Evolutionary conservation across 1,140 invertebrate species (phyloP).

Genomic region (Micrasema minimum): DNA sequence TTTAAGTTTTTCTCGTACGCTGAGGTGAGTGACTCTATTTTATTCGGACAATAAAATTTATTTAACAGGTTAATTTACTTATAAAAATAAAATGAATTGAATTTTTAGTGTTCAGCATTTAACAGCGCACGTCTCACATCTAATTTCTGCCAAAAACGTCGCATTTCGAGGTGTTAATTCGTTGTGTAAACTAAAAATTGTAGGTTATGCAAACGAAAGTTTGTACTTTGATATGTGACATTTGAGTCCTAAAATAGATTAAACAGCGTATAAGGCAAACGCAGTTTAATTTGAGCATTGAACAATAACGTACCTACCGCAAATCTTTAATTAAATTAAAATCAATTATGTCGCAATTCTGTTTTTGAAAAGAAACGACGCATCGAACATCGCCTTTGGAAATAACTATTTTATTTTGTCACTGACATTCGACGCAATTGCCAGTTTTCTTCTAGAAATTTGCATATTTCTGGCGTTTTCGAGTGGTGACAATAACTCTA

Average conservation of each 20-base stretch:
- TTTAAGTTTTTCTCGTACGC: slow-evolving; percentile 9
- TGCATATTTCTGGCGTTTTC: too few species aligned
- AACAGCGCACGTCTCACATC: background rate
- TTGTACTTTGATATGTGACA: slow-evolving; percentile 9
- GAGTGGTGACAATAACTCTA: too few species aligned
- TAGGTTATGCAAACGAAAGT: slow-evolving; percentile 11
- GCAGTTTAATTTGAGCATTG: too few species aligned
- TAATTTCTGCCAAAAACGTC: background rate
- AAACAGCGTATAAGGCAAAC: background rate
- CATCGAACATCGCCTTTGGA: background rate
- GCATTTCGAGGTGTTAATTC: background rate
- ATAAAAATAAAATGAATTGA: too few species aligned
- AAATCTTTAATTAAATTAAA: background rate
- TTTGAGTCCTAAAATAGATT: slow-evolving; percentile 20
- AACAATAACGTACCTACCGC: background rate
- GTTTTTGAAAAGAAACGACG: background rate
- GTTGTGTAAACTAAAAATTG: background rate
- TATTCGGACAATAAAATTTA: slow-evolving; percentile 2
- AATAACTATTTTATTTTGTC: background rate
- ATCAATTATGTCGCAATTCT: background rate
- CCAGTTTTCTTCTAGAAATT: too few species aligned
- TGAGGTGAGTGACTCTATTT: slow-evolving; percentile 7
- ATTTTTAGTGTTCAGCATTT: too few species aligned
- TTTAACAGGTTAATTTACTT: background rate
- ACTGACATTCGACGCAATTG: too few species aligned